phyloP scores from a whole-genome alignment of 2,888 invertebrate genomes.

The Drosophila mimetica region DNA sequence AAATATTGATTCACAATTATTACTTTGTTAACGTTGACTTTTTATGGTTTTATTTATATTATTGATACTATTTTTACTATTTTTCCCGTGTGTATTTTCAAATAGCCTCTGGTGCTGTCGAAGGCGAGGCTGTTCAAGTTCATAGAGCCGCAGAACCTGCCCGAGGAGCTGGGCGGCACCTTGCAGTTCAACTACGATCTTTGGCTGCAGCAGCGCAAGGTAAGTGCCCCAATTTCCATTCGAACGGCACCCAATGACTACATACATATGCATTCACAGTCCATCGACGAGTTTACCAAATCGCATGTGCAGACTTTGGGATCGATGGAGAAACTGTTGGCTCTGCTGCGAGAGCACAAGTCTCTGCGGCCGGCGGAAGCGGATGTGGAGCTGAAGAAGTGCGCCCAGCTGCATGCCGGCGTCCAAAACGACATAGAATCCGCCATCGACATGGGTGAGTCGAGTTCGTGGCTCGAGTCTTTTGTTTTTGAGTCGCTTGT shows the following conservation, averaged over 20 bases:
- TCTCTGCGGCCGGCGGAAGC: conserved; percentile 86
- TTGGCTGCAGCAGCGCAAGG: conserved; percentile 91
- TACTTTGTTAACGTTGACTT: too few species aligned
- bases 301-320: conserved; percentile 86
- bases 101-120: conserved; percentile 88
- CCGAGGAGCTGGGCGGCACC: conserved; percentile 89
- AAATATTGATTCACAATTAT: too few species aligned
- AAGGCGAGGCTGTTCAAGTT: conserved; percentile 88
- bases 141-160: conserved; percentile 89
- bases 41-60: too few species aligned
- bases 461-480: conserved; percentile 65
- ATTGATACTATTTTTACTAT: too few species aligned
- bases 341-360: conserved; percentile 86
- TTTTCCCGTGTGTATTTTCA: neutral
- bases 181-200: conserved; percentile 89
- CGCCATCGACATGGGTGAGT: conserved; percentile 85
- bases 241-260: neutral
- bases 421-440: conserved; percentile 85
- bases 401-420: conserved; percentile 85
- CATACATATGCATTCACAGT: conserved; percentile 83
- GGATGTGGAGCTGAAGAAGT: conserved; percentile 86
- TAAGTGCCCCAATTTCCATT: conserved; percentile 82
- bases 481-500: conserved; percentile 54
- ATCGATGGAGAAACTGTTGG: conserved; percentile 87
- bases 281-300: conserved; percentile 88